Evolutionary conservation across 2,888 invertebrate species (phyloP).

Genomic region (Plusia festucae): DNA sequence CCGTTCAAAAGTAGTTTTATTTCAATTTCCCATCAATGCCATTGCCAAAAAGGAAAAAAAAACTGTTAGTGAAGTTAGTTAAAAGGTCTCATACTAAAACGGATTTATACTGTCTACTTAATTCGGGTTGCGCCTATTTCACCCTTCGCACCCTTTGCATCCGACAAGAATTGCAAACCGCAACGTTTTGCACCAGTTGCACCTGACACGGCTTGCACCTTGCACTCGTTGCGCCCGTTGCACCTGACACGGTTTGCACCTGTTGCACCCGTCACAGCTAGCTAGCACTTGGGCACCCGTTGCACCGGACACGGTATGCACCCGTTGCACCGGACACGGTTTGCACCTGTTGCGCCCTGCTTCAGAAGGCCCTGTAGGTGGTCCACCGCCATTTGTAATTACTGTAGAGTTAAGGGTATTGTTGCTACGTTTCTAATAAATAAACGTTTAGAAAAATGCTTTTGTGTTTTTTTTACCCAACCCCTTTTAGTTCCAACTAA

Average conservation of each 20-base stretch:
- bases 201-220: neutral
- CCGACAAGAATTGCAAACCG: too few species aligned
- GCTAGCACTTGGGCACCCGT: neutral
- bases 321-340: neutral
- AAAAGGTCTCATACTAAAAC: too few species aligned
- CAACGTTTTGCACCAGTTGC: too few species aligned
- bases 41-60: neutral
- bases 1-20: too few species aligned
- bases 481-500: too few species aligned
- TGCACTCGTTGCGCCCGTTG: neutral
- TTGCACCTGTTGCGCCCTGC: constrained; percentile 27
- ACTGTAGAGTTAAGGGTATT: constrained; percentile 71
- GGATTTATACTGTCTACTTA: neutral
- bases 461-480: constrained; percentile 49
- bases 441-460: constrained; percentile 71
- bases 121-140: neutral
- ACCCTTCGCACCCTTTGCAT: neutral
- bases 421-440: constrained; percentile 82
- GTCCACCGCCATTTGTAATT: constrained; percentile 59
- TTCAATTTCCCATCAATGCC: neutral
- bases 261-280: neutral
- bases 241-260: too few species aligned
- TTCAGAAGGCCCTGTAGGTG: constrained; percentile 58
- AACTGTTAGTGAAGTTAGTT: neutral
- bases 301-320: neutral